Base-by-base conservation (phyloP, 1,140 invertebrate species). In the Tigriopus japonicus region DNA sequence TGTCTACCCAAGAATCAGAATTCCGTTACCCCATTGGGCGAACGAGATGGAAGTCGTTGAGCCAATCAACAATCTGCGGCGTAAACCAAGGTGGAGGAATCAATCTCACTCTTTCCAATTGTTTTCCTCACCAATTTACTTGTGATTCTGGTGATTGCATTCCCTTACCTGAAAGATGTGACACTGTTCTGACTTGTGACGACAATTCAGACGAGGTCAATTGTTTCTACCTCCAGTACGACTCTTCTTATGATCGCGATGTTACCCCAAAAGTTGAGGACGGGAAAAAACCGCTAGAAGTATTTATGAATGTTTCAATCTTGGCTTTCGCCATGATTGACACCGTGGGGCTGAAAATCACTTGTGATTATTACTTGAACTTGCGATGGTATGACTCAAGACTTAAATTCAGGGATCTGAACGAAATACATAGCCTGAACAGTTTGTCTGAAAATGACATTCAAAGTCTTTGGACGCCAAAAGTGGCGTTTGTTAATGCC, bases 361-460 rank as follows among this genome's bases (percentile, higher is more conserved):
- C 52, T 14, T 23, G 21, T 54, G 52, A 54, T 28, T 54, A 23
- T 21, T 54, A 54, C 13, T 54, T 54, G 52, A 23, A n/a, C 14
- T 28, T 54, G 21, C 6, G 41, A 12, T 42, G 58, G 58, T 60
- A 60, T 24, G 58, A 60, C 19, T 40, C 28, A 1, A 15, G 58
- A 5, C 23, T 60, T 35, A 42, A 42, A 13, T 60, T 60, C 23
- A 28, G 19, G 42, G 58, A 60, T 45, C 42, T 60, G 15, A 60
- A 60, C 28, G 58, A 60, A n/a, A 60, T 42, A 51, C 17, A 42
- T 41, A 60, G 28, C 15, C 23, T 60, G 17, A 60, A 60, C 19
- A 51, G 43, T 52, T 6, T 60, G 3, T 19, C 21, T 19, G 15
- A 42, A 51, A 21, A 60, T 21, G 58, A 52, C 17, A n/a, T 60